Base-by-base conservation (phyloP, 2,797 vertebrate genomes). In the Carapus acus region DNA sequence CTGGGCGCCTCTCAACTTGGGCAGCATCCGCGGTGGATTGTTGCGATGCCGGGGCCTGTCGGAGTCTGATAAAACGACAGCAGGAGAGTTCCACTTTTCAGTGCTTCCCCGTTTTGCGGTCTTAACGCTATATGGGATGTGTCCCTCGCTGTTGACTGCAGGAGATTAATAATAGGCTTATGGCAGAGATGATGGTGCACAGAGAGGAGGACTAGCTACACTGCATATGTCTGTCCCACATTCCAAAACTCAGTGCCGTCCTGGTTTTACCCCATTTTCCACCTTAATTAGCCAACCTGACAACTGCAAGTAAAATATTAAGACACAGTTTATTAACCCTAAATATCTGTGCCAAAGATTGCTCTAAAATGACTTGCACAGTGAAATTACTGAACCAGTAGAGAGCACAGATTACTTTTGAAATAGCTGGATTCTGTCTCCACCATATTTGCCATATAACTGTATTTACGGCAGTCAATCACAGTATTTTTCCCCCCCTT, bases 161-260 rank as follows among this genome's bases (percentile, higher is more conserved):
- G 29, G 50, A 53, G 50, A 46, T 57, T 65, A 68, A 79, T 74
- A 68, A 70, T 48, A 62, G 58, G 53, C 51, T 73, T 65, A 63
- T 50, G 41, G 48, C 22, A 55, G 45, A 62, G 58, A 63, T 66
- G 58, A 50, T 55, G 40, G 43, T 38, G 36, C 17, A 55, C 17
- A 37, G 52, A 50, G 40, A 54, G 15, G 27, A 33, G 17, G 21
- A 48, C 18, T 33, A 22, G 58, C 60, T 54, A 45, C 50, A 54
- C 31, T 42, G 42, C 65, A 61, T 24, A 34, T 61, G 52, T 55
- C 47, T 54, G 20, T 67, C 22, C 7, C 49, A 29, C 45, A 67
- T 65, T 54, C 16, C 43, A 42, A 58, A 69, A 33, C 54, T 11
- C 3, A 49, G 46, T 62, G 43, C 22, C 19, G 47, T 48, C 17